These are phyloP conservation scores for Himalopsyche kuldschensis DNA, from an alignment of 2,888 invertebrate genomes.

Conservation along the genomic window DNA sequence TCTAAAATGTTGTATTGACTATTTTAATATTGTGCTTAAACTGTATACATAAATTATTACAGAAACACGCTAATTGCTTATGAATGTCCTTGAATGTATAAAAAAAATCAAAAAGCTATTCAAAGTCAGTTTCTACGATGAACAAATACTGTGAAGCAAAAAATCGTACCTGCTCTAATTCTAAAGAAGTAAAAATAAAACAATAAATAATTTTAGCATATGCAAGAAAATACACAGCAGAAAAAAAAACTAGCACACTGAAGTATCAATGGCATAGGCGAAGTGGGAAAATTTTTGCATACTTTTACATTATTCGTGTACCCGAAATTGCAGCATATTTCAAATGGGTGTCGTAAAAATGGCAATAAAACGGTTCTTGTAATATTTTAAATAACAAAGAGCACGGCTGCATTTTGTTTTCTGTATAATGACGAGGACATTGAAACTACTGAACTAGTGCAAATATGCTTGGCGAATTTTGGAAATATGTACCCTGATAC, in stretches of 20 bases:
- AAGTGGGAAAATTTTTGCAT: slow-evolving; percentile 19
- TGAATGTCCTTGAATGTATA: neutral
- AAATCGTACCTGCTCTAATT: neutral
- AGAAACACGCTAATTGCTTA: neutral
- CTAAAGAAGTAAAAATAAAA: slow-evolving; percentile 8
- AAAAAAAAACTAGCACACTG: neutral
- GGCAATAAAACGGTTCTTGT: slow-evolving; percentile 12
- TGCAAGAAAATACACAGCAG: neutral
- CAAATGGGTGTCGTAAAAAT: slow-evolving; percentile 19
- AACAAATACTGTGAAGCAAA: too few species aligned
- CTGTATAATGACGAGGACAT: neutral
- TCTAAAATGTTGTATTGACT: too few species aligned
- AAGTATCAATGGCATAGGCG: neutral
- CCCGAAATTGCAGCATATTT: slow-evolving; percentile 27
- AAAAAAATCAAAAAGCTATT: neutral
- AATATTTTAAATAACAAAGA: neutral
- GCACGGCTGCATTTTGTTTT: neutral
- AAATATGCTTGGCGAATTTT: neutral
- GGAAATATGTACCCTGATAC: neutral
- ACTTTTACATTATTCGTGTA: slow-evolving; percentile 21
- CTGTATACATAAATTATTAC: too few species aligned
- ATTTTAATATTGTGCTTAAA: too few species aligned
- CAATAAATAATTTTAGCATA: slow-evolving; percentile 17
- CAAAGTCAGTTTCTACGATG: neutral
- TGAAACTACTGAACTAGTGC: slow-evolving; percentile 30